Conservation (phyloP, 2,888 invertebrate species). For the Agrenia bidenticulata region DNA sequence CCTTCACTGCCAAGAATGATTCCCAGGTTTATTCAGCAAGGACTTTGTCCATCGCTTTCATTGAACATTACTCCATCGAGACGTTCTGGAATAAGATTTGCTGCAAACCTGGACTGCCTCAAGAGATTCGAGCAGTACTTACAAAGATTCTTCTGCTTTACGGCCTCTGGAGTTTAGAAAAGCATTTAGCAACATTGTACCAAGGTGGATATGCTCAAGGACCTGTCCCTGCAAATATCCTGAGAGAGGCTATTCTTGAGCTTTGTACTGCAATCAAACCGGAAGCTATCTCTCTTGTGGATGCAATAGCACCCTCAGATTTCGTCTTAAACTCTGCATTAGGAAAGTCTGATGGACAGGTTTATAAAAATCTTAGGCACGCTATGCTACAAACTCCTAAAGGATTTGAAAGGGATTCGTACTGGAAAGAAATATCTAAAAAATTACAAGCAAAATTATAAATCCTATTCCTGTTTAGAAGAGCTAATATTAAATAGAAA, state of each 20-base stretch:
- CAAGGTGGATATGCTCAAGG: constrained; percentile 64
- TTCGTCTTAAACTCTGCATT: constrained; percentile 84
- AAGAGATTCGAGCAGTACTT: constrained; percentile 60
- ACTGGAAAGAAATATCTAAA: constrained; percentile 67
- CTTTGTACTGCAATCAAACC: constrained; percentile 70
- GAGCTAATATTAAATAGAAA: too few relatives aligned
- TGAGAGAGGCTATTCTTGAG: constrained; percentile 68
- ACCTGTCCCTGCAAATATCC: constrained; percentile 61
- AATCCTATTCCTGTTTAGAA: not conserved
- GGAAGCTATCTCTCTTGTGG: constrained; percentile 75
- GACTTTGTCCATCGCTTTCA: constrained; percentile 74
- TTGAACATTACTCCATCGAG: constrained; percentile 60
- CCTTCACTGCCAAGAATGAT: constrained; percentile 78
- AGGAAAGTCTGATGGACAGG: constrained; percentile 80
- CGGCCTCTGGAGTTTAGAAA: constrained; percentile 69
- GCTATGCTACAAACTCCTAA: constrained; percentile 67
- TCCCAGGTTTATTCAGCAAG: constrained; percentile 81
- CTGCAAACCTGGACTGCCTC: constrained; percentile 57
- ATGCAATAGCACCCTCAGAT: constrained; percentile 73
- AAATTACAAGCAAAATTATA: not conserved
- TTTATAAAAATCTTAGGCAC: constrained; percentile 72
- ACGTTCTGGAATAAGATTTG: constrained; percentile 58
- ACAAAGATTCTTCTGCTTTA: constrained; percentile 65
- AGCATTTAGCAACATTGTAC: constrained; percentile 71
- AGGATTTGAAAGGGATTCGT: constrained; percentile 68